These are phyloP conservation scores for Pseudochaenichthys georgianus DNA, from an alignment of 2,797 vertebrate species.

Conservation along the genomic window DNA sequence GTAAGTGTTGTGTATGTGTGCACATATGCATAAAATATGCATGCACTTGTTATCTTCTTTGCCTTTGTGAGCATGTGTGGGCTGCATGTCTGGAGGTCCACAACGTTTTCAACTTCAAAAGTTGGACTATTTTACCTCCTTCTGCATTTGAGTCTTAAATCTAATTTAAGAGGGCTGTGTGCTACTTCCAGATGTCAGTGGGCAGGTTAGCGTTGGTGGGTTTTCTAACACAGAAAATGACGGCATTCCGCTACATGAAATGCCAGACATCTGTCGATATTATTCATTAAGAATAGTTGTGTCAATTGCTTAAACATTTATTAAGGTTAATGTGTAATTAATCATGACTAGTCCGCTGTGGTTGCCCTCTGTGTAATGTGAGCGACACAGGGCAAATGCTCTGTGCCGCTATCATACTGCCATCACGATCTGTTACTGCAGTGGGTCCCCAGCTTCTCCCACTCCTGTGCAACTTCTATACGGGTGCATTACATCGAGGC, in stretches of 20 bases:
- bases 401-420: no score
- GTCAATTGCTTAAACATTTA: no score
- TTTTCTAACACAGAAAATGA: not conserved
- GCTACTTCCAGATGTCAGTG: no score
- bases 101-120: conserved; percentile 33
- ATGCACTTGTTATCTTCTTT: conserved; percentile 37
- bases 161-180: not conserved
- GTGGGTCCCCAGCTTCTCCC: no score
- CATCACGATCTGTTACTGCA: no score
- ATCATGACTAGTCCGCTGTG: no score
- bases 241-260: not conserved
- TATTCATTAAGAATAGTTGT: no score
- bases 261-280: not conserved
- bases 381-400: no score
- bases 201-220: not conserved
- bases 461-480: no score
- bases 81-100: conserved; percentile 20
- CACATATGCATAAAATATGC: conserved; percentile 56
- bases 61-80: conserved; percentile 38
- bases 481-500: no score
- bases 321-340: no score
- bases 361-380: no score
- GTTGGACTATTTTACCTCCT: conserved; percentile 16
- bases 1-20: conserved; percentile 3
- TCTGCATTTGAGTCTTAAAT: not conserved